phyloP scores from a whole-genome alignment of 2,797 vertebrate genomes.

The Ibycter americanus region DNA sequence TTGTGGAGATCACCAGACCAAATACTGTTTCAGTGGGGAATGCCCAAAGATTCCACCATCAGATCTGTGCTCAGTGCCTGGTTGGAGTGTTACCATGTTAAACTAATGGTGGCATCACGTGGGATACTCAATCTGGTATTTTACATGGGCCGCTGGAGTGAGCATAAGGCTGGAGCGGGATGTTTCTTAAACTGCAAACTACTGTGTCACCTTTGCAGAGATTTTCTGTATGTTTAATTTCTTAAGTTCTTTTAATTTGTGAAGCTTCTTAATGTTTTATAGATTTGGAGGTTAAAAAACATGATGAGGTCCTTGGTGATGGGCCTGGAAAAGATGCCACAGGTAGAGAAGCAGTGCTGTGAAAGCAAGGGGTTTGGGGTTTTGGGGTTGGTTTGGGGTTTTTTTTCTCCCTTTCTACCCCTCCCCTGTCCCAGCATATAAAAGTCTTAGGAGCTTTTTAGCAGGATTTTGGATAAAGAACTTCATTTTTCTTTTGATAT shows the following conservation, averaged over 20 bases:
- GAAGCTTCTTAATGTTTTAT: not conserved
- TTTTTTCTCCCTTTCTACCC: not conserved
- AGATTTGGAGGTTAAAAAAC: not conserved
- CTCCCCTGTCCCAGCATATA: not conserved
- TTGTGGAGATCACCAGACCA: not conserved
- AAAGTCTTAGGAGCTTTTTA: not conserved
- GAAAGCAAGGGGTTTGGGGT: not conserved
- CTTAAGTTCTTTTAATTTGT: not conserved
- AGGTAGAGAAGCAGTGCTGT: not conserved
- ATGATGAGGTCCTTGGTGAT: not conserved
- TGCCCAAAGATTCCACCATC: not conserved
- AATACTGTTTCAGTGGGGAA: not conserved
- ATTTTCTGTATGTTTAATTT: not conserved
- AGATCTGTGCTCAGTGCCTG: not conserved
- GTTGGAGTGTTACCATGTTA: not conserved
- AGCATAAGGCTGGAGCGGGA: not conserved
- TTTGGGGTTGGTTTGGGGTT: not conserved
- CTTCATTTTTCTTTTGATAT: not conserved
- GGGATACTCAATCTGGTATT: not conserved
- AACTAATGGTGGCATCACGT: not conserved
- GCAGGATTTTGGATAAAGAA: not conserved
- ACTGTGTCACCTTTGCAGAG: not conserved
- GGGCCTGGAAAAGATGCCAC: not conserved
- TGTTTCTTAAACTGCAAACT: not conserved
- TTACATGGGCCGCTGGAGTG: not conserved